Evolutionary conservation across 2,797 vertebrate genomes (phyloP), one percentile per base, ranked within the genome.

Genomic region (Pangasius djambal): DNA sequence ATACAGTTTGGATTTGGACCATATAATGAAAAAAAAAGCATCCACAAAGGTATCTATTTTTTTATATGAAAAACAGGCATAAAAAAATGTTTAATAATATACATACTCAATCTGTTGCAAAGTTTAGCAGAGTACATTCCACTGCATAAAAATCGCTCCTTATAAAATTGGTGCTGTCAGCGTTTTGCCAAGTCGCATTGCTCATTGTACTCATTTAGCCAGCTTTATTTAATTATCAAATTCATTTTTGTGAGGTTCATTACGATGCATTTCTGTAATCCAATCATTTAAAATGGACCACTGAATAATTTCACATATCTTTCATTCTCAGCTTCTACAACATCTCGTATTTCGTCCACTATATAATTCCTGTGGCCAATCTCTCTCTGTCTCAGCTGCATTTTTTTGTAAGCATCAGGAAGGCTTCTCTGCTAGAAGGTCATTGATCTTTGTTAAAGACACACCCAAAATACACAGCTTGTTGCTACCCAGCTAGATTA

Each of bases 221-320:
- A 88, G 85, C 61, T 91, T 93, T 61, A 94, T 94, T 95, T 94
- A 94, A 95, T 95, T 92, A 95, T 93, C 90, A 89, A 57, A 92
- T 94, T 59, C 4, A n/a, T 86, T 86, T 77, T 48, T 72, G 84
- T 59, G 34, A 75, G 8, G 7, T 86, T 75, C 34, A 81, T 61
- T 82, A 85, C 10, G 10, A 89, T 72, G 37, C 5, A 15, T 75
- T 37, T 63, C 22, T 86, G 59, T 57, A 74, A 85, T 78, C 44
- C 72, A 88, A 55, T 85, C 15, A 37, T 67, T 85, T 37, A 55
- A 65, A 85, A 77, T 63, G 25, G 22, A 44, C 10, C 22, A 81
- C 18, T 25, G 18, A 81, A 81, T 61, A 15, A 2, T 40, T 82
- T 28, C 7, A 82, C 20, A 82, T 61, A 28, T 61, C 34, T 25